Conservation (phyloP, 2,113 vertebrate species). For the Syrrhaptes paradoxus region DNA sequence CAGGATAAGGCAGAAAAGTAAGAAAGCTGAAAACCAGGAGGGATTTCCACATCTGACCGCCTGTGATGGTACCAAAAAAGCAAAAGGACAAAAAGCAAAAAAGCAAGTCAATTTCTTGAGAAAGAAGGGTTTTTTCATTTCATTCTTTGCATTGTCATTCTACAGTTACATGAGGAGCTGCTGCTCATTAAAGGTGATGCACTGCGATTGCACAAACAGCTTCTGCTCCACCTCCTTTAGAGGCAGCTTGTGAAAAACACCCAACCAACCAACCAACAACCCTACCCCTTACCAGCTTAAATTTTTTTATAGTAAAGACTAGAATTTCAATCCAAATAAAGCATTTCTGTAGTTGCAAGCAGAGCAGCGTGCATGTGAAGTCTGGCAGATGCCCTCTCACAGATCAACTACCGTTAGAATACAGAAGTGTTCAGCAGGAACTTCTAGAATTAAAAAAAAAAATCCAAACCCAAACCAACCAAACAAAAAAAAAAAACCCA, state of each 20-base stretch:
- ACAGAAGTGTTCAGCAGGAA: background rate
- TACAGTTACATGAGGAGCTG: background rate
- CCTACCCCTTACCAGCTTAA: background rate
- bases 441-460: background rate
- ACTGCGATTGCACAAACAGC: background rate
- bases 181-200: background rate
- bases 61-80: background rate
- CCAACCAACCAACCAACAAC: background rate
- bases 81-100: background rate
- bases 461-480: background rate
- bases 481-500: background rate
- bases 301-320: background rate
- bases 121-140: background rate
- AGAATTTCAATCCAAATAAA: background rate
- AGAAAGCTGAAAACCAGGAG: background rate
- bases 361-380: background rate
- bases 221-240: background rate
- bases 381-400: background rate
- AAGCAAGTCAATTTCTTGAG: background rate
- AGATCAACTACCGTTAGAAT: background rate
- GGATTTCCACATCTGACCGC: background rate
- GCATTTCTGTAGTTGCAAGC: background rate
- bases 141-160: background rate
- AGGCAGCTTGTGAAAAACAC: background rate
- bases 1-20: background rate